These are phyloP conservation scores for Platysteira castanea DNA, from an alignment of 2,113 vertebrate genomes.

Conservation along the genomic window DNA sequence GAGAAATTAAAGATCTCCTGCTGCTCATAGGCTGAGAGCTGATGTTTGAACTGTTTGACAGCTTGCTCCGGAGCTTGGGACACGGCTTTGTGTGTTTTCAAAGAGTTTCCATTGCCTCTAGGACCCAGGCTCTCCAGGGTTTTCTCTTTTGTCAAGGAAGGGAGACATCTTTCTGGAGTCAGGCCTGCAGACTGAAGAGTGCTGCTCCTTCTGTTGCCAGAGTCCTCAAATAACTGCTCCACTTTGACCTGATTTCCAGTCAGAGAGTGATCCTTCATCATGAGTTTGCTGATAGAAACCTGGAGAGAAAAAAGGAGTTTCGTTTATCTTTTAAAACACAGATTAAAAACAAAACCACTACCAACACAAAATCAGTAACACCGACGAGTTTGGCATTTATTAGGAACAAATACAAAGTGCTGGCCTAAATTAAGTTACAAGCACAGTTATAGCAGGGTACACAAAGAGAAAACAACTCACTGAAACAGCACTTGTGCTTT, in stretches of 20 bases:
- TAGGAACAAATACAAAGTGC: not conserved
- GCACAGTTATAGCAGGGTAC: not conserved
- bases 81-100: conserved; percentile 68
- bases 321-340: not conserved
- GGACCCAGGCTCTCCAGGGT: conserved; percentile 75
- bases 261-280: conserved; percentile 80
- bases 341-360: not conserved
- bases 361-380: not conserved
- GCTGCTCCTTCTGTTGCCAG: conserved; percentile 80
- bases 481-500: not conserved
- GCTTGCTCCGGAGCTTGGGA: conserved; percentile 88
- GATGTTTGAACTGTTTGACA: conserved; percentile 87
- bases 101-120: conserved; percentile 68
- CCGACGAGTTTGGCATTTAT: not conserved
- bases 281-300: conserved; percentile 74
- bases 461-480: not conserved
- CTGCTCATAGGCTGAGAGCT: conserved; percentile 87
- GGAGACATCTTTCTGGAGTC: conserved; percentile 75
- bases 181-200: conserved; percentile 72
- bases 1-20: conserved; percentile 87
- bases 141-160: conserved; percentile 79
- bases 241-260: conserved; percentile 85
- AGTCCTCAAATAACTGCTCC: conserved; percentile 91
- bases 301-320: conserved; percentile 1
- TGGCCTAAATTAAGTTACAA: not conserved